These are phyloP conservation scores for Danio aesculapii DNA, from an alignment of 2,797 vertebrate species.

Conservation along the genomic window DNA sequence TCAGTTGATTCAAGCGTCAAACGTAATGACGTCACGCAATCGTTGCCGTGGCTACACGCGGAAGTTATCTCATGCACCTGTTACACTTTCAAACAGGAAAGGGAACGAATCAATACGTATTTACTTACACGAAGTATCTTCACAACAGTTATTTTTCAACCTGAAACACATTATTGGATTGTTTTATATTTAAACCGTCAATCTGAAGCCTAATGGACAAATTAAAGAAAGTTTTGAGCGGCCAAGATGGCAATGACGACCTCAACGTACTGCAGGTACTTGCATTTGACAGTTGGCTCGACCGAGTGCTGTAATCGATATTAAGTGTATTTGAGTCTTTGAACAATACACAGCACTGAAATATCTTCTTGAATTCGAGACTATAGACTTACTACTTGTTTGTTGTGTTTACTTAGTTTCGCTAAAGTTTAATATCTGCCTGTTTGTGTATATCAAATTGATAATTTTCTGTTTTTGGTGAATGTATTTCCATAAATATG, in stretches of 20 bases:
- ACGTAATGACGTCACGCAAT: constrained; percentile 49
- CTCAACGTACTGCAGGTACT: constrained; percentile 71
- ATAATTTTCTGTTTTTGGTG: not conserved
- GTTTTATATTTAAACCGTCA: not conserved
- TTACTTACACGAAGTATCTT: not conserved
- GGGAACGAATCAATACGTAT: constrained; percentile 20
- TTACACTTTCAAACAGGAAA: constrained; percentile 57
- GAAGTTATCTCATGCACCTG: constrained; percentile 64
- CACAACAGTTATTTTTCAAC: not conserved
- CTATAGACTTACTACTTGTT: not conserved
- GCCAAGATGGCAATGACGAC: constrained; percentile 64
- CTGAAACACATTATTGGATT: not conserved
- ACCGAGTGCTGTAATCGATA: not conserved
- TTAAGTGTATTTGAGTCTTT: not conserved
- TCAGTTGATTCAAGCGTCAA: not conserved
- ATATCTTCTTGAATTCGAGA: not conserved
- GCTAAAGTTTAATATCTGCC: not conserved
- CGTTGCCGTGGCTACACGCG: constrained; percentile 58
- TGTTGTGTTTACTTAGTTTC: not conserved
- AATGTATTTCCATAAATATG: not conserved
- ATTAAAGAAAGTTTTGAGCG: constrained; percentile 67
- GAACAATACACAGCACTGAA: not conserved
- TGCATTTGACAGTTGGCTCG: not conserved
- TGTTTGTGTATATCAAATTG: not conserved
- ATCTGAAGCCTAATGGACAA: constrained; percentile 82